These are phyloP conservation scores for Hemicrepidius hirtus DNA, from an alignment of 2,888 invertebrate species.

Conservation along the genomic window DNA sequence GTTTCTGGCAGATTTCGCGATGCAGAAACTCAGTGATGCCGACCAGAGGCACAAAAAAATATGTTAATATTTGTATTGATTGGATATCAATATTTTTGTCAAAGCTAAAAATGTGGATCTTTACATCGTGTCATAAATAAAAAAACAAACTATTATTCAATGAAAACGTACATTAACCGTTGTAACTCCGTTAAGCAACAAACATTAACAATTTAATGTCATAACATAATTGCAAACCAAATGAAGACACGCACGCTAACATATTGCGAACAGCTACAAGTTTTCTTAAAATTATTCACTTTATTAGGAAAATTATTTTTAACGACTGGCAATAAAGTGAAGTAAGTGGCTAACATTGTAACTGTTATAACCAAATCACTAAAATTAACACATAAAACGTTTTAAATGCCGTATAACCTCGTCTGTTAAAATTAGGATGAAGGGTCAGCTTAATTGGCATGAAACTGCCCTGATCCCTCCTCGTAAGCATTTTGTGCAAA, in stretches of 20 bases:
- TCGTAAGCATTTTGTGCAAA: slow-evolving; percentile 13
- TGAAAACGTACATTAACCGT: not conserved
- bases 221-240: too few species aligned
- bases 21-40: too few species aligned
- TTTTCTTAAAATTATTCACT: not conserved
- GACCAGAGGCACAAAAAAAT: too few species aligned
- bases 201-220: too few species aligned
- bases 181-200: too few species aligned
- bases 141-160: not conserved
- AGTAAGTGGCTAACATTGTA: not conserved
- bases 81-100: too few species aligned
- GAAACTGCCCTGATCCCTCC: not conserved
- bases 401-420: slow-evolving; percentile 1
- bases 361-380: not conserved
- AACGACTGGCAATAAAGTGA: not conserved
- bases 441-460: slow-evolving; percentile 16
- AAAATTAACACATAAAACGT: not conserved
- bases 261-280: too few species aligned
- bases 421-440: not conserved
- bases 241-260: too few species aligned
- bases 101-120: too few species aligned
- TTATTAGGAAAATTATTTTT: not conserved
- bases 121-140: too few species aligned
- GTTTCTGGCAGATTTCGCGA: too few species aligned
- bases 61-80: too few species aligned